Percentiles rank a stretch among this genome's conserved stretches.
Evolutionary conservation across 2,888 invertebrate genomes (phyloP).

Genomic region (Troides helena): DNA sequence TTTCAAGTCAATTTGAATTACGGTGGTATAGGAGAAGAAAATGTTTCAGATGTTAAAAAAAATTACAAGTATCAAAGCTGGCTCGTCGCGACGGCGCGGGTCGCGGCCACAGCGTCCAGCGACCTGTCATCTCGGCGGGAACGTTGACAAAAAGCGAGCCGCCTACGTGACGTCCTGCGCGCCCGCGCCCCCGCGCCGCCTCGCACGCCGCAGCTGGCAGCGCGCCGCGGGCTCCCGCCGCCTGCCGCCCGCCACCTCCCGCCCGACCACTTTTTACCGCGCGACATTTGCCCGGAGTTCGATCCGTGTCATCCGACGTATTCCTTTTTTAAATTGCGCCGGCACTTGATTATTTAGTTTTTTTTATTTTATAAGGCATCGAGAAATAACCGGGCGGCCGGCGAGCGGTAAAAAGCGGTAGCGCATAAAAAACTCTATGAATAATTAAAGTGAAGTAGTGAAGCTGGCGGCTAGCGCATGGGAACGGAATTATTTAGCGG

Average conservation of each 20-base stretch:
- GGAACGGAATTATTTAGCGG: slow-evolving; percentile 76
- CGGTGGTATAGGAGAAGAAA: too few relatives aligned
- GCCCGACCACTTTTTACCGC: slow-evolving; percentile 78
- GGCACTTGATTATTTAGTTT: slow-evolving; percentile 72
- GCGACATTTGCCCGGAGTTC: slow-evolving; percentile 81
- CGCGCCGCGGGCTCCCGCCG: slow-evolving; percentile 32
- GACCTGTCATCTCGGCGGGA: slow-evolving; percentile 80
- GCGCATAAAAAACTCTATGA: slow-evolving; percentile 78
- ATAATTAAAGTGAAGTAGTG: slow-evolving; percentile 77
- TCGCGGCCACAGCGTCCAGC: slow-evolving; percentile 71
- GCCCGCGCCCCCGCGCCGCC: slow-evolving; percentile 34
- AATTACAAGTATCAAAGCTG: slow-evolving; percentile 66
- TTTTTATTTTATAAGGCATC: slow-evolving; percentile 76
- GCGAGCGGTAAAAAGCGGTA: slow-evolving; percentile 74
- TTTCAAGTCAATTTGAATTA: too few relatives aligned
- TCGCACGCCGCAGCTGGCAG: slow-evolving; percentile 30
- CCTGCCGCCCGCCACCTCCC: slow-evolving; percentile 37
- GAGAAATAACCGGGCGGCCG: slow-evolving; percentile 55
- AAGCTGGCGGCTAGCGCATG: slow-evolving; percentile 77
- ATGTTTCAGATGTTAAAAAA: slow-evolving; percentile 13
- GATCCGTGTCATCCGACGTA: slow-evolving; percentile 80
- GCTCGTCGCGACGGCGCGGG: slow-evolving; percentile 47
- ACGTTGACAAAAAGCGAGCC: slow-evolving; percentile 80
- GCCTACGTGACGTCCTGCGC: slow-evolving; percentile 79
- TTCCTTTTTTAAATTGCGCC: slow-evolving; percentile 79